These are phyloP conservation scores for Cyanoderma ruficeps DNA, from an alignment of 2,113 vertebrate species.

Conservation along the genomic window DNA sequence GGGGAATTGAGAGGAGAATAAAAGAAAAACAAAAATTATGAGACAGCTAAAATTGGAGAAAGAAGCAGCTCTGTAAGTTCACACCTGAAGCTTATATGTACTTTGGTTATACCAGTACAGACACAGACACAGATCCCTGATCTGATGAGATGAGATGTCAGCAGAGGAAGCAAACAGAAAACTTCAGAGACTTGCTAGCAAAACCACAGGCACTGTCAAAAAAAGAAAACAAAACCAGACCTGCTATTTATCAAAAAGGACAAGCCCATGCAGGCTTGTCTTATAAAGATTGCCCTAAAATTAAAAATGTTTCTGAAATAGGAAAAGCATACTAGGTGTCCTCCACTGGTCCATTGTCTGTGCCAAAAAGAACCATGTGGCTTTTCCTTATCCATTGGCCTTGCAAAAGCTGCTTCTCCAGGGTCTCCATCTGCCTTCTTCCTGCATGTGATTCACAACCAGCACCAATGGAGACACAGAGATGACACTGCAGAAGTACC, in stretches of 20 bases:
- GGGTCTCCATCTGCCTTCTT: background rate
- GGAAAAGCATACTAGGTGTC: background rate
- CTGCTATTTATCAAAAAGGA: background rate
- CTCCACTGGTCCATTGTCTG: background rate
- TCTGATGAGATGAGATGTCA: background rate
- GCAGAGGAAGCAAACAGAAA: background rate
- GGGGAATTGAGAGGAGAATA: background rate
- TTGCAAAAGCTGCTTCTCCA: background rate
- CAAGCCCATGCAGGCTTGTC: background rate
- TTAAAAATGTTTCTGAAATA: background rate
- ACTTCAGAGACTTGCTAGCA: background rate
- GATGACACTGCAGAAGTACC: background rate
- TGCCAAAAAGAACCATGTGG: accelerated
- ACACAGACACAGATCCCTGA: accelerated
- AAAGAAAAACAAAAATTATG: background rate
- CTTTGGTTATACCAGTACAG: background rate
- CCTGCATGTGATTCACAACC: background rate
- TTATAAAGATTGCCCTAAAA: background rate
- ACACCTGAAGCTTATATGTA: background rate
- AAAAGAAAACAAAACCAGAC: background rate
- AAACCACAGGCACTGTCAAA: background rate
- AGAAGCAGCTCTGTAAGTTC: background rate
- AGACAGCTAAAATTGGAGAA: background rate
- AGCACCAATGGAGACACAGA: background rate
- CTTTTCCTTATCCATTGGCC: background rate